phyloP scores from a whole-genome alignment of 2,797 vertebrate genomes.

The Sciurus vulgaris region DNA sequence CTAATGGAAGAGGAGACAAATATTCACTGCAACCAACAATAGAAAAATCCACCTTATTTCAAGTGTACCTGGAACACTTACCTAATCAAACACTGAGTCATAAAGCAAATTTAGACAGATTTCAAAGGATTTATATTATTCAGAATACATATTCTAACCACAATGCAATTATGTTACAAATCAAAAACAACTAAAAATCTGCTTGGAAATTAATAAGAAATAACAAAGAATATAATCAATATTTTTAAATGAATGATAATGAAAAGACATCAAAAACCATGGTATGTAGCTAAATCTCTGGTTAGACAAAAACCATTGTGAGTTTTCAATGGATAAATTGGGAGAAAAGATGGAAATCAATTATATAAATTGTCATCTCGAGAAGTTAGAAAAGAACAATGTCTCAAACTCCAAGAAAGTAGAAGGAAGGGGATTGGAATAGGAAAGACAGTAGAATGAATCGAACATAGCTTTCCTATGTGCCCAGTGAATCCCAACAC shows the following conservation, averaged over 20 bases:
- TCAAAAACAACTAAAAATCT: conserved; percentile 42
- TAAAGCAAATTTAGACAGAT: conserved; percentile 36
- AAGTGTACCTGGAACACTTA: not conserved
- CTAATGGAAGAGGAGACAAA: not conserved
- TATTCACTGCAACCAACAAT: not conserved
- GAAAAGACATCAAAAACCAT: conserved; percentile 18
- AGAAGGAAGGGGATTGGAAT: no score
- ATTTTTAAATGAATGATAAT: conserved; percentile 22
- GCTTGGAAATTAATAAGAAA: conserved; percentile 35
- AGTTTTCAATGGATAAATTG: not conserved
- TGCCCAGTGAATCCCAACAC: no score
- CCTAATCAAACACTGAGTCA: conserved; percentile 12
- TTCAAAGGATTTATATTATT: conserved; percentile 26
- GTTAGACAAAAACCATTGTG: conserved; percentile 48
- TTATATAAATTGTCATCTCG: conserved; percentile 41
- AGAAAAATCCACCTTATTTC: not conserved
- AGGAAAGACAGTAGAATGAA: no score
- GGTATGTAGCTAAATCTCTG: not conserved
- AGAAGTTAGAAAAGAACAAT: conserved; percentile 44
- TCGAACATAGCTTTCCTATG: no score
- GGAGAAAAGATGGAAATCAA: conserved; percentile 36
- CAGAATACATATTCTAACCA: conserved; percentile 18
- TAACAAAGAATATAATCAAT: not conserved
- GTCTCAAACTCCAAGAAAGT: conserved; percentile 26
- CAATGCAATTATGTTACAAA: conserved; percentile 39